Evolutionary conservation across 2,797 vertebrate genomes (phyloP).

Genomic region (Erpetoichthys calabaricus): DNA sequence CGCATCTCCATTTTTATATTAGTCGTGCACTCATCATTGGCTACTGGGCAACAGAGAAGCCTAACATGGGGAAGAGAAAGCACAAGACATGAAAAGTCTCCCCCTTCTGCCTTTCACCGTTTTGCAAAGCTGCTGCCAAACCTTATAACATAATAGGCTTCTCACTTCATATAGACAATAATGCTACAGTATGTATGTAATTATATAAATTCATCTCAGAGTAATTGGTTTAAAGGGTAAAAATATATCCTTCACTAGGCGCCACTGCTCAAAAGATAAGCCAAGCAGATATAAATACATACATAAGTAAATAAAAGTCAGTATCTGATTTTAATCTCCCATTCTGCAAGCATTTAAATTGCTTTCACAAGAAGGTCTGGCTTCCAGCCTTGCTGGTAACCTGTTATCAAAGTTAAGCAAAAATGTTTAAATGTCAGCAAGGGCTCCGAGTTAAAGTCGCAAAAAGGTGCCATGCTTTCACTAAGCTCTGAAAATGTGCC

Average conservation of each 20-base stretch:
- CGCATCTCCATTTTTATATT: no score
- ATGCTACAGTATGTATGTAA: slow-evolving; percentile 87
- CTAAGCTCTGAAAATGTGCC: slow-evolving; percentile 69
- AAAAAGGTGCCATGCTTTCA: slow-evolving; percentile 74
- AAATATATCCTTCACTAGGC: slow-evolving; percentile 69
- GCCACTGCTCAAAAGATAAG: slow-evolving; percentile 79
- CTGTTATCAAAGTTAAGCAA: slow-evolving; percentile 91
- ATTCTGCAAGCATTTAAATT: slow-evolving; percentile 96
- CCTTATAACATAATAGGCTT: slow-evolving; percentile 83
- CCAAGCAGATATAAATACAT: slow-evolving; percentile 52
- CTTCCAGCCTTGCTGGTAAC: slow-evolving; percentile 71
- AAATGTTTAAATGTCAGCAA: slow-evolving; percentile 88
- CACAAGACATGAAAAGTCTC: no score
- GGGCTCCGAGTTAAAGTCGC: slow-evolving; percentile 70
- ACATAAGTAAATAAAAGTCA: slow-evolving; percentile 56
- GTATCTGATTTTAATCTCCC: slow-evolving; percentile 95
- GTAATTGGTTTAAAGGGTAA: slow-evolving; percentile 75
- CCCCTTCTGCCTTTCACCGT: no score
- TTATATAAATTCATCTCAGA: slow-evolving; percentile 76
- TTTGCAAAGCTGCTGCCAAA: no score
- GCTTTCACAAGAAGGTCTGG: slow-evolving; percentile 79
- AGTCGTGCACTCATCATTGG: no score
- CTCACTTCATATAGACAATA: slow-evolving; percentile 86
- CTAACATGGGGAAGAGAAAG: no score
- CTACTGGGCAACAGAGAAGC: no score